A percentile compares a stretch with the other conserved stretches of the same genome.
Evolutionary conservation across 2,888 invertebrate genomes (phyloP).

Genomic region (Cerastis rubricosa): DNA sequence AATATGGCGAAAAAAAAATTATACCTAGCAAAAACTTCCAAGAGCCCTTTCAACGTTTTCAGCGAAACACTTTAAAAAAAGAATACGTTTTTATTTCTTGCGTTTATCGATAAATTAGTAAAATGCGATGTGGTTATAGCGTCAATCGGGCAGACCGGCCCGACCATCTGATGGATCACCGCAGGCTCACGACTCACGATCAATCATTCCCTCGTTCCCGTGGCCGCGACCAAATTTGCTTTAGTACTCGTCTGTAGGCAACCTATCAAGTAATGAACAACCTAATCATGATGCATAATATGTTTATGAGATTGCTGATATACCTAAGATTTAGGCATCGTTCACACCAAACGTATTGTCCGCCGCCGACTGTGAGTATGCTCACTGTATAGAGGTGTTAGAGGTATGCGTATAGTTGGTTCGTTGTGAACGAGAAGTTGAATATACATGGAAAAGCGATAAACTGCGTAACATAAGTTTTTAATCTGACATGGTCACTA

Average conservation of each 20-base stretch:
- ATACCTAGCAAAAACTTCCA: background rate
- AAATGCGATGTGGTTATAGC: constrained; percentile 47
- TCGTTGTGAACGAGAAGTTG: too few species aligned
- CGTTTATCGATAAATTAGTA: constrained; percentile 47
- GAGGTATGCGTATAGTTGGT: too few species aligned
- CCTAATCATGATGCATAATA: constrained; percentile 35
- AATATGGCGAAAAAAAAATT: background rate
- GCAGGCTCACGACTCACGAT: constrained; percentile 72
- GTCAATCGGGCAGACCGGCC: constrained; percentile 51
- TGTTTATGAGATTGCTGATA: background rate
- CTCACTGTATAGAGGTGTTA: too few species aligned
- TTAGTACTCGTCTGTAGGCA: constrained; percentile 60
- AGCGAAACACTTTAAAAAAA: background rate
- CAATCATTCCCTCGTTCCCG: constrained; percentile 73
- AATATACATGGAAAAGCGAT: too few species aligned
- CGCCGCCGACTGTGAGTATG: too few species aligned
- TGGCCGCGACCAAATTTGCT: constrained; percentile 59
- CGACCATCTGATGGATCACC: constrained; percentile 77
- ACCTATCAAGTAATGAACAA: constrained; percentile 58
- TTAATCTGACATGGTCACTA: too few species aligned
- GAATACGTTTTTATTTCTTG: constrained; percentile 19
- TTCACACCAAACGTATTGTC: too few species aligned
- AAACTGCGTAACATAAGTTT: too few species aligned
- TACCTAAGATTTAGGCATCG: background rate
- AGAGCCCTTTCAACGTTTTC: background rate